These are phyloP conservation scores for Myrmecobius fasciatus DNA, from an alignment of 2,113 vertebrate species.

Conservation along the genomic window DNA sequence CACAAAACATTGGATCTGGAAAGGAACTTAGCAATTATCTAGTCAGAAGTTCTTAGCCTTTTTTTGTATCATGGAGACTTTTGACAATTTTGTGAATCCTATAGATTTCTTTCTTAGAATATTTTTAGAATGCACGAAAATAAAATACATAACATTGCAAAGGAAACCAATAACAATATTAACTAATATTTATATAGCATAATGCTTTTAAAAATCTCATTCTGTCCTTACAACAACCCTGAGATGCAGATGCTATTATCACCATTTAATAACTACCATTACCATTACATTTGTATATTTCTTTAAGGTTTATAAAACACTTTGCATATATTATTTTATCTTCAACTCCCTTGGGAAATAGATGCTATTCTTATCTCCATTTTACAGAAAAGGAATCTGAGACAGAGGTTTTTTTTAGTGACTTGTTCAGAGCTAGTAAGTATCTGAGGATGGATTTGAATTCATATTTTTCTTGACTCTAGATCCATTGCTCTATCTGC, in stretches of 20 bases:
- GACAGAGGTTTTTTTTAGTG: background rate
- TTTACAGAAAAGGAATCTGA: too few relatives aligned
- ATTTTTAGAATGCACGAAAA: too few relatives aligned
- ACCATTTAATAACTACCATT: background rate
- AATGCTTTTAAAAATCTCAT: background rate
- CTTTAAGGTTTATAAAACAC: too few relatives aligned
- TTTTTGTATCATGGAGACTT: background rate
- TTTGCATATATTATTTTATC: too few relatives aligned
- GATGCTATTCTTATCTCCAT: too few relatives aligned
- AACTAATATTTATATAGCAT: too few relatives aligned
- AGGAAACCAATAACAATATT: too few relatives aligned
- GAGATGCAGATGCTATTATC: background rate
- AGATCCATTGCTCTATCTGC: background rate
- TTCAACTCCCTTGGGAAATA: too few relatives aligned
- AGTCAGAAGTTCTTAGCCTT: background rate
- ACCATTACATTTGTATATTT: too few relatives aligned
- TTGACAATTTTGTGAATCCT: background rate
- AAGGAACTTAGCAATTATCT: background rate
- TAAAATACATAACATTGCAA: too few relatives aligned
- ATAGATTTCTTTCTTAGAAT: too few relatives aligned
- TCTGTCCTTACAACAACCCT: background rate
- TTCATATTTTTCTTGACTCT: background rate
- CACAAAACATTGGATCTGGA: background rate
- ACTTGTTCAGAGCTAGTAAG: background rate
- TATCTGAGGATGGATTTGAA: background rate